Percentiles rank a stretch among this genome's conserved stretches.
Conservation (phyloP, 2,888 invertebrate species). For the Drosophila merina region DNA sequence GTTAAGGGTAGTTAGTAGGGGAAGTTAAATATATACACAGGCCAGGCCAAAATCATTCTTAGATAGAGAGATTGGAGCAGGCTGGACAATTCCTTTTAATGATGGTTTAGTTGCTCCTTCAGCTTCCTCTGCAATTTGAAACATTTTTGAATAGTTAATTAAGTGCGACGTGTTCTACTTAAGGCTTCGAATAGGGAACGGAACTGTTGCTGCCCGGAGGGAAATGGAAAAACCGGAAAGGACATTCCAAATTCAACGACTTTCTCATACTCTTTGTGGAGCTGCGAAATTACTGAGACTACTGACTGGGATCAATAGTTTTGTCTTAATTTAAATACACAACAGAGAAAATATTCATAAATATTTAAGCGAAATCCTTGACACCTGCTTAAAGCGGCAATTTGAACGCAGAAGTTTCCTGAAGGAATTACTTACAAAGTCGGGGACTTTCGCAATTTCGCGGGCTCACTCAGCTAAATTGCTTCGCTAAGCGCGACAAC, state of each 20-base stretch:
- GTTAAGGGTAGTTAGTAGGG: neutral
- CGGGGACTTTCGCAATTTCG: slow-evolving; percentile 26
- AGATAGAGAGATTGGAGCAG: slow-evolving; percentile 37
- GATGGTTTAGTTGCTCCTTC: slow-evolving; percentile 32
- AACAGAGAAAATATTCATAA: neutral
- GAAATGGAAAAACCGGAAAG: neutral
- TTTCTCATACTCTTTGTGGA: neutral
- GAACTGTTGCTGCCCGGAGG: slow-evolving; percentile 32
- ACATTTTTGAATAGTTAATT: slow-evolving; percentile 76
- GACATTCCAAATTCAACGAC: neutral
- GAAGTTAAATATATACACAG: neutral
- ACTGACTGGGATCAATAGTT: slow-evolving; percentile 9
- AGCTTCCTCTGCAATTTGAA: slow-evolving; percentile 71
- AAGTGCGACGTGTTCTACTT: slow-evolving; percentile 63
- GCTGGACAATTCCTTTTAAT: slow-evolving; percentile 42
- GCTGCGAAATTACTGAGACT: neutral
- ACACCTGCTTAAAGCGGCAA: slow-evolving; percentile 22
- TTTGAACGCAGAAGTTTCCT: slow-evolving; percentile 27
- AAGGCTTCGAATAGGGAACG: slow-evolving; percentile 15
- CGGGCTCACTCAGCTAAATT: slow-evolving; percentile 50
- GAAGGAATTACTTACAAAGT: slow-evolving; percentile 26
- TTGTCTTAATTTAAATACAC: neutral
- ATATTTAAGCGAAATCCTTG: slow-evolving; percentile 17
- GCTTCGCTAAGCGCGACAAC: slow-evolving; percentile 28
- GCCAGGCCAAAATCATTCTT: neutral